phyloP scores from a whole-genome alignment of 2,113 vertebrate species.

The Gulo gulo region DNA sequence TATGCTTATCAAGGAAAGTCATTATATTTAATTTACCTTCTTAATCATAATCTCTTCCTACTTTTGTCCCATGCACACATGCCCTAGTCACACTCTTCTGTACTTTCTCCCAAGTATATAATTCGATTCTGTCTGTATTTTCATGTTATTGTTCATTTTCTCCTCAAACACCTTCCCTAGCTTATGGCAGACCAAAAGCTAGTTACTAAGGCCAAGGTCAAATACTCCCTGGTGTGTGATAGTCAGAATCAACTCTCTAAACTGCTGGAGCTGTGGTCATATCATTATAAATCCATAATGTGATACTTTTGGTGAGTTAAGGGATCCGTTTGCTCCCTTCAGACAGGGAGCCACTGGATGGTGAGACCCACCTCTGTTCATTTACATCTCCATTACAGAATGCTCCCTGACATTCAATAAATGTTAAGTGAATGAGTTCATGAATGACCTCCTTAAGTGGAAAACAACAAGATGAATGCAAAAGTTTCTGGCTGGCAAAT shows the following conservation, averaged over 20 bases:
- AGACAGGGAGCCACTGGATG: neutral
- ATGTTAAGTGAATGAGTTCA: neutral
- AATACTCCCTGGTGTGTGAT: neutral
- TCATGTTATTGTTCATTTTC: neutral
- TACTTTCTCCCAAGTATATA: too few species aligned
- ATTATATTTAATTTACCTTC: neutral
- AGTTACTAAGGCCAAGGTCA: neutral
- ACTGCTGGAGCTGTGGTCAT: neutral
- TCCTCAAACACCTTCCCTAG: neutral
- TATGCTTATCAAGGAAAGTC: neutral
- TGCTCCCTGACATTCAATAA: neutral
- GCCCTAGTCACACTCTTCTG: too few species aligned
- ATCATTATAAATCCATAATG: neutral
- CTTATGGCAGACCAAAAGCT: neutral
- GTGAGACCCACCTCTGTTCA: neutral
- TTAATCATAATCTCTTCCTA: neutral
- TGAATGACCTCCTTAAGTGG: neutral
- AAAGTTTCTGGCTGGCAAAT: neutral
- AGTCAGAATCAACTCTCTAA: neutral
- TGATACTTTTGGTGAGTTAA: neutral
- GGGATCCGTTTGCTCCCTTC: neutral
- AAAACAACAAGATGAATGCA: neutral
- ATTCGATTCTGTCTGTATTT: neutral
- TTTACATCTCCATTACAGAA: too few species aligned
- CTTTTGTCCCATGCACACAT: accelerated